phyloP scores from a whole-genome alignment of 2,797 vertebrate genomes.

The Sebastes diaconus region DNA sequence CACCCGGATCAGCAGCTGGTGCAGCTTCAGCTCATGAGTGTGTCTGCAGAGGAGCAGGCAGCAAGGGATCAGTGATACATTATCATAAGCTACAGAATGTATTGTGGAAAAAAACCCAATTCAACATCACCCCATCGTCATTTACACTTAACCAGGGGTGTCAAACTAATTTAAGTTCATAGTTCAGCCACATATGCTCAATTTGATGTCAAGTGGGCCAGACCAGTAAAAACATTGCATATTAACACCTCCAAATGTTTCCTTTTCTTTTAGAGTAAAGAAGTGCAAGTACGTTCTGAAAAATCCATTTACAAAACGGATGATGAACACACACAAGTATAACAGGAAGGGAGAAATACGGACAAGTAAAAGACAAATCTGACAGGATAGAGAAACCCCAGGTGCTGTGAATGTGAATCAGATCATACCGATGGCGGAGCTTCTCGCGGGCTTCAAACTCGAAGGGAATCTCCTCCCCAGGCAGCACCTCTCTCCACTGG shows the following conservation, averaged over 20 bases:
- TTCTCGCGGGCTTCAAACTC: constrained; percentile 97
- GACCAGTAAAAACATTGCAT: too few relatives aligned
- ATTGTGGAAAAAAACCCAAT: rapidly evolving
- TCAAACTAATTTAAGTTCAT: too few relatives aligned
- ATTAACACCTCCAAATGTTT: too few relatives aligned
- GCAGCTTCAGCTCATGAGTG: constrained; percentile 96
- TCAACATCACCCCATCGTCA: rapidly evolving
- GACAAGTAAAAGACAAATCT: not conserved
- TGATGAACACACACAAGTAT: not conserved
- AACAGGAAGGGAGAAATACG: not conserved
- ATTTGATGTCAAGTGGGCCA: too few relatives aligned
- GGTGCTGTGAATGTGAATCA: not conserved
- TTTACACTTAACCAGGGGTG: rapidly evolving
- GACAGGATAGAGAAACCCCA: too few relatives aligned
- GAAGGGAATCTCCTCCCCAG: constrained; percentile 94
- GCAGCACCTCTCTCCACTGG: constrained; percentile 94
- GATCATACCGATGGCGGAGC: constrained; percentile 81
- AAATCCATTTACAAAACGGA: too few relatives aligned
- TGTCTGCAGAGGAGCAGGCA: constrained; percentile 80
- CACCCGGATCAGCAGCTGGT: constrained; percentile 95
- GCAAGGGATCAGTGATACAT: not conserved
- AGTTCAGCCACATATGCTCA: too few relatives aligned
- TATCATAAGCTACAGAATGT: not conserved
- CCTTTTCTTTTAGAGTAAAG: too few relatives aligned
- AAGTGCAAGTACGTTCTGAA: too few relatives aligned